Conservation (phyloP, 2,797 vertebrate species). For the Apodemus agrarius region DNA sequence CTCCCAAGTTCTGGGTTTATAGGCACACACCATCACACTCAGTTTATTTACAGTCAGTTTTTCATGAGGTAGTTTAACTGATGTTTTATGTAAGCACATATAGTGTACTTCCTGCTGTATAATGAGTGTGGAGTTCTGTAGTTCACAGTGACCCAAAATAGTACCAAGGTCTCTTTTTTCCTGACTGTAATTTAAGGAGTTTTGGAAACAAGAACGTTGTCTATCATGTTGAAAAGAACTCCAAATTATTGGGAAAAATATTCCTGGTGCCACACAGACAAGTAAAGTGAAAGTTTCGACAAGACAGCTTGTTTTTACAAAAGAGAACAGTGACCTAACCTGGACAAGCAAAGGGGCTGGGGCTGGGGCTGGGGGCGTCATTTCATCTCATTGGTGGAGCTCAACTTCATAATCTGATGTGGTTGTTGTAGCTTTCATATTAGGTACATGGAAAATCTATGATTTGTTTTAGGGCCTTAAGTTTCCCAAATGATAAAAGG, state of each 20-base stretch:
- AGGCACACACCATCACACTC: background rate
- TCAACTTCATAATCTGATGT: background rate
- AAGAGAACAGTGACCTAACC: background rate
- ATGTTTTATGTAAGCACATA: background rate
- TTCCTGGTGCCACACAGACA: background rate
- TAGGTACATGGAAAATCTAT: background rate
- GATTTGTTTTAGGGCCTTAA: constrained; percentile 9
- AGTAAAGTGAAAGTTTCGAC: background rate
- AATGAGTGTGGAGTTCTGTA: background rate
- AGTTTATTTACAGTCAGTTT: background rate
- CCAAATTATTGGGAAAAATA: background rate
- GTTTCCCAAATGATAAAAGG: background rate
- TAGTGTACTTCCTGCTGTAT: background rate
- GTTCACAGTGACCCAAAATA: background rate
- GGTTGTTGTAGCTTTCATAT: background rate
- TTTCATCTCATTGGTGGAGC: background rate
- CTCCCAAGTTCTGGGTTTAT: background rate
- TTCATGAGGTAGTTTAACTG: background rate
- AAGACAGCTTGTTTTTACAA: background rate
- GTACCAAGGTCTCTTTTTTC: background rate
- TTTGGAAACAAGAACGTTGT: background rate
- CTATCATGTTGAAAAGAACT: background rate
- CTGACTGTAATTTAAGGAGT: background rate
- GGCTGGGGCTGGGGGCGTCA: background rate
- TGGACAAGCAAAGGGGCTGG: background rate